phyloP scores from a whole-genome alignment of 2,888 invertebrate genomes.

The Phengaris alcon region DNA sequence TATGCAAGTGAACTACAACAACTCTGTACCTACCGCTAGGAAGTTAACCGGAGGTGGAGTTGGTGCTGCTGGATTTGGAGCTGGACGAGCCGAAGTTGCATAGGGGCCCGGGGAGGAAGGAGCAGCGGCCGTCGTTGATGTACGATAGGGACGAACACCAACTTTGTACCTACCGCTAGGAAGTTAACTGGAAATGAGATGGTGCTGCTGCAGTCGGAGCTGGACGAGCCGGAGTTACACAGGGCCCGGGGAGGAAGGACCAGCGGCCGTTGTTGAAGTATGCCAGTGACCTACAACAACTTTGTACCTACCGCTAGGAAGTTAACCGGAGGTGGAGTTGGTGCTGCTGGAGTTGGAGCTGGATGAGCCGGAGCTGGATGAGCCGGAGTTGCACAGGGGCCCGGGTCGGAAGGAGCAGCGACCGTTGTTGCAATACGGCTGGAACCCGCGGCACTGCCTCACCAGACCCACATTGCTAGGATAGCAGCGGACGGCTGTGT shows the following conservation, averaged over 20 bases:
- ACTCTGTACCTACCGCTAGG: no score
- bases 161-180: no score
- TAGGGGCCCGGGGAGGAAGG: slow-evolving; percentile 45
- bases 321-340: background rate
- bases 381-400: slow-evolving; percentile 25
- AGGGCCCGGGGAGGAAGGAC: no score
- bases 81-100: background rate
- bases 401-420: slow-evolving; percentile 53
- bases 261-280: no score
- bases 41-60: no score
- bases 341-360: background rate
- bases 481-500: slow-evolving; percentile 47
- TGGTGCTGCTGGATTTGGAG: no score
- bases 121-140: slow-evolving; percentile 59
- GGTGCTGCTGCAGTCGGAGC: no score
- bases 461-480: slow-evolving; percentile 46
- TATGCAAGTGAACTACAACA: no score
- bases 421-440: slow-evolving; percentile 55
- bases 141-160: slow-evolving; percentile 49
- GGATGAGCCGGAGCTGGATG: background rate
- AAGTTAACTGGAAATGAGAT: no score
- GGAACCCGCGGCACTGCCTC: slow-evolving; percentile 47
- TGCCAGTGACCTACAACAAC: no score
- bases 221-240: no score
- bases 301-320: no score